Evolutionary conservation across 2,888 invertebrate genomes (phyloP), one percentile per base, ranked within the genome.

Genomic region (Plagodis pulveraria): DNA sequence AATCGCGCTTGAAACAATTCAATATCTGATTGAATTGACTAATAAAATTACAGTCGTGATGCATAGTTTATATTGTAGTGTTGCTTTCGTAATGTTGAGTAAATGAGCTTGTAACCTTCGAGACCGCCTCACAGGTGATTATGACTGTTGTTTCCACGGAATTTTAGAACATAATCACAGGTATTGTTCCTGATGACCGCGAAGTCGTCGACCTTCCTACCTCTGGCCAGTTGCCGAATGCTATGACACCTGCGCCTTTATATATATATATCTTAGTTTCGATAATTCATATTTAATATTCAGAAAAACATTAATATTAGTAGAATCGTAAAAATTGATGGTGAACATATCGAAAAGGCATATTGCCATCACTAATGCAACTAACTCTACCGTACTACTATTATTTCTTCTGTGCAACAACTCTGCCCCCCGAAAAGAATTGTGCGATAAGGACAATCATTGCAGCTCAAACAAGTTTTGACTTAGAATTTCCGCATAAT

Each of bases 151-250:
- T 56, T 62, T 40, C 53, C 42, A 49, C 49, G 54, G 45, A 43
- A 42, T 62, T 63, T 66, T 58, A 41, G 62, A 56, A 56, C 58
- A 59, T 45, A 62, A 22, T 8, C 40, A 40, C 40, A 10, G 8
- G 66, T 53, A 48, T 66, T 40, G 50, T 62, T 71, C 66, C 59
- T 64, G 65, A 58, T 65, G 65, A 67, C 66, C 12, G 60, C 56
- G 66, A 73, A 73, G 79, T 76, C 79, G 74, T 70, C 71, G 74
- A 76, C 77, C 76, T 77, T 78, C 76, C 57, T 58, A 64, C 69
- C 71, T 22, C 22, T 74, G 73, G 74, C 78, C 46, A 54, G 52
- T 47, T 73, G 78, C 76, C 73, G 78, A 76, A 77, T 66, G 44
- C 58, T 67, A 56, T 62, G 61, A 70, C 71, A 72, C 70, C 72